Evolutionary conservation across 2,888 invertebrate species (phyloP), one percentile per base, ranked within the genome.

Genomic region (Incurvaria masculella): DNA sequence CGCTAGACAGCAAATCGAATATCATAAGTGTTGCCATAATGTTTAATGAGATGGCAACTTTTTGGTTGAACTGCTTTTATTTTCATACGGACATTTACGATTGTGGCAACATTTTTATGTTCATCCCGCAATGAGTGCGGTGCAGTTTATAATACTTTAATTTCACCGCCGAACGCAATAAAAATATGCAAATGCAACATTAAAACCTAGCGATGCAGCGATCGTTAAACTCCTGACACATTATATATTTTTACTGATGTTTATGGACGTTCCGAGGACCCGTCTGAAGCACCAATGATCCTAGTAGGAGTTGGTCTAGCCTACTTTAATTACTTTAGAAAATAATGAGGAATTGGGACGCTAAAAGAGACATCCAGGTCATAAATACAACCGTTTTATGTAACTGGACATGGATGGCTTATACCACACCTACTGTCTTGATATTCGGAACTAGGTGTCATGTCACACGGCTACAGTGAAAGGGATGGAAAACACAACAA

Each of bases 121-220:
- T 66, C 69, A 68, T 71, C 70, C 69, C 64, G 69, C 68, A 66
- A 65, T 62, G 69, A 70, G 68, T 66, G 66, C 20, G 20, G 20
- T 69, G 65, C 67, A 64, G 63, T 69, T 73, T 73, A 72, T 71
- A 72, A 73, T 72, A 71, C 72, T 75, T 76, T 75, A 76, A 78
- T 78, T 76, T 71, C 69, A 67, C 75, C 73, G 74, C 66, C 69
- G 70, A 69, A 69, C 69, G 66, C 69, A 59, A 71, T 76, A 75
- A 75, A 76, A 75, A 68, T 72, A 76, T 76, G 75, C 69, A 74
- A 76, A 76, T 75, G 66, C 60, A 61, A 60, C 64, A 69, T 73
- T 69, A 73, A 74, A 71, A 60, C 68, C 67, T 62, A 33, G 33
- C 33, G 33, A 33, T 14, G 33, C 14, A 33, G 33, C 14, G 3